Evolutionary conservation across 2,113 vertebrate genomes (phyloP), one percentile per base, ranked within the genome.

Genomic region (Grammomys dolichurus): DNA sequence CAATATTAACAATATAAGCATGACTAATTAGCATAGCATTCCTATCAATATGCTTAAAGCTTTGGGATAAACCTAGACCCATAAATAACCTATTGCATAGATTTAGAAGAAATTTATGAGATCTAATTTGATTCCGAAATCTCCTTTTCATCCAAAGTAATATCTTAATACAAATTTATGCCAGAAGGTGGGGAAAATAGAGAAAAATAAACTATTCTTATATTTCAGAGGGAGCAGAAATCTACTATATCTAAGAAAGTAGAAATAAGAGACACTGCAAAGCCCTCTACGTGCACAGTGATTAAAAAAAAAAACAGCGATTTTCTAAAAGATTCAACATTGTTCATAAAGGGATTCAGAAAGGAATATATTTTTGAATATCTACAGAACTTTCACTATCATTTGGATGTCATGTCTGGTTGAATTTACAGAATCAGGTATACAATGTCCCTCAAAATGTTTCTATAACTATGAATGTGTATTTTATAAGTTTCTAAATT

Each of bases 81-180:
- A 96, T 14, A 84, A 14, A 90, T 19, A 26, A 78, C 67, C 16
- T 78, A 36, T 24, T 87, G 36, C 70, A 87, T 26, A 36, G 6
- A 46, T 43, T 73, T 36, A 43, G 40, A 36, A 60, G 13, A 8
- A 65, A 92, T 16, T 92, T 85, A 73, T 75, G 36, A 92, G 60
- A 48, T 4, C n/a, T 76, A 96, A 82, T 31, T 72, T 97, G 36
- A 73, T 43, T 94, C 76, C 24, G 92, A 75, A 92, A 69, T 84
- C 20, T 87, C 76, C 20, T 90, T 90, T 95, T 43, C 22, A 48
- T 73, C 17, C 54, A 24, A 95, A 89, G 78, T 58, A 65, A 31
- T 28, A 81, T 70, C 60, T 77, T 81, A 81, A 94, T 88, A 77
- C 31, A 93, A 46, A 89, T 88, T 81, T 92, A 11, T 91, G 65